A percentile compares a stretch with the other conserved stretches of the same genome.
phyloP scores from a whole-genome alignment of 2,888 invertebrate species.

The Eupithecia exiguata region DNA sequence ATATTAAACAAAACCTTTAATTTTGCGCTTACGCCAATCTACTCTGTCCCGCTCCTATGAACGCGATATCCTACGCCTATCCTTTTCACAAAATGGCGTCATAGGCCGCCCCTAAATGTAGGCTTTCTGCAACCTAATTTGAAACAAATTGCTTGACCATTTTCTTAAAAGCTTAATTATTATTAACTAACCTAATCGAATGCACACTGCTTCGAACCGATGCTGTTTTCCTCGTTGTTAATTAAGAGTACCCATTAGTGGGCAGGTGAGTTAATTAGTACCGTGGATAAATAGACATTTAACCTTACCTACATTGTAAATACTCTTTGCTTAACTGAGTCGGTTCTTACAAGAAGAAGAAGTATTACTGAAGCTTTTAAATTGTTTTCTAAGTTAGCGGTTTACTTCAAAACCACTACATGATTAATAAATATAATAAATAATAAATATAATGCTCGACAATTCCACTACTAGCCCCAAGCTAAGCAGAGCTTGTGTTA shows the following conservation, averaged over 20 bases:
- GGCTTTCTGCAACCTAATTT: background rate
- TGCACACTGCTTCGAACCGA: constrained; percentile 20
- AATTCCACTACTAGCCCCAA: no score
- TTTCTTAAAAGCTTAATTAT: background rate
- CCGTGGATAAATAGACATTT: constrained; percentile 55
- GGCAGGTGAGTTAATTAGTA: constrained; percentile 51
- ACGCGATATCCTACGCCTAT: no score
- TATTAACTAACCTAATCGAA: constrained; percentile 16
- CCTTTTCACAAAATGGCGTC: no score
- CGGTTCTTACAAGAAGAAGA: background rate
- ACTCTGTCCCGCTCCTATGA: no score
- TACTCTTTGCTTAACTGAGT: background rate
- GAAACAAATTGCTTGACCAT: background rate
- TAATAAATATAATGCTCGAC: no score
- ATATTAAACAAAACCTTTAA: no score
- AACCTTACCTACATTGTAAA: constrained; percentile 38
- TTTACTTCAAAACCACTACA: background rate
- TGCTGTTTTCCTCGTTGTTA: constrained; percentile 42
- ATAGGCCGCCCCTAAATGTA: no score
- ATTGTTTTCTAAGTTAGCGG: background rate
- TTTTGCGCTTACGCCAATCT: no score
- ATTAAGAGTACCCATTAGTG: constrained; percentile 51
- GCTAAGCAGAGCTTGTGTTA: no score
- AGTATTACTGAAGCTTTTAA: background rate
- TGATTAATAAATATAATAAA: no score